Evolutionary conservation across 2,888 invertebrate species (phyloP).

Genomic region (Arge pagana): DNA sequence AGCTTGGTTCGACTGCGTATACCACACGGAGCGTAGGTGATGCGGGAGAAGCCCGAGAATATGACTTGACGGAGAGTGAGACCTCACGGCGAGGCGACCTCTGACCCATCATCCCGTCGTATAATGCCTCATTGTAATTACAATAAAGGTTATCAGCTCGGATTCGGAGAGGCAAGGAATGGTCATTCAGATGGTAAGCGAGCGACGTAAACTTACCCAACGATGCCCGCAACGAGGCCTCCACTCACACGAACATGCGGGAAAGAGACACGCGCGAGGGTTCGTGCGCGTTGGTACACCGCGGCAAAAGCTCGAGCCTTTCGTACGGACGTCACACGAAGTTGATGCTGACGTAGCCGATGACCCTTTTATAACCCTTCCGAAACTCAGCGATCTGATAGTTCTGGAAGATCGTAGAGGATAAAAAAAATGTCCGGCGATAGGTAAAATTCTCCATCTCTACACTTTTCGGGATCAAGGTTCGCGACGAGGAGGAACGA

Average conservation of each 20-base stretch:
- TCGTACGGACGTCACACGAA: conserved; percentile 1
- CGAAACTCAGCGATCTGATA: conserved; percentile 3
- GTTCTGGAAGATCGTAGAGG: conserved; percentile 1
- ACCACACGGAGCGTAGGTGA: conserved; percentile 2
- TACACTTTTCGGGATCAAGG: too few species aligned
- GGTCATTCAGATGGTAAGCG: conserved; percentile 32
- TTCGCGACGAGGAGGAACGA: too few species aligned
- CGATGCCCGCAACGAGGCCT: too few species aligned
- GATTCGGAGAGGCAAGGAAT: conserved; percentile 43
- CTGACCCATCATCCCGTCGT: conserved; percentile 36
- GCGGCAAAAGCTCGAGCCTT: background rate
- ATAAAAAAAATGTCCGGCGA: too few species aligned
- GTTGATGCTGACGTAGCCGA: conserved; percentile 8
- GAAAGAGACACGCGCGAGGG: background rate
- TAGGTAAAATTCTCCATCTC: too few species aligned
- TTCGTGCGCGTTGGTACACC: background rate
- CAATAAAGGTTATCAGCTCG: conserved; percentile 52
- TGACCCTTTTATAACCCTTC: conserved; percentile 7
- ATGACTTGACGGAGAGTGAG: conserved; percentile 16
- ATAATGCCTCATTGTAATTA: conserved; percentile 54
- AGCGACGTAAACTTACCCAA: conserved; percentile 18
- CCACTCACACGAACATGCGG: too few species aligned
- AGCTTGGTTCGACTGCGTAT: too few species aligned
- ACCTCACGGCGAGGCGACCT: conserved; percentile 21
- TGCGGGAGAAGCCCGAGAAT: background rate